Evolutionary conservation across 2,113 vertebrate genomes (phyloP).

Genomic region (Sebastes fasciatus): DNA sequence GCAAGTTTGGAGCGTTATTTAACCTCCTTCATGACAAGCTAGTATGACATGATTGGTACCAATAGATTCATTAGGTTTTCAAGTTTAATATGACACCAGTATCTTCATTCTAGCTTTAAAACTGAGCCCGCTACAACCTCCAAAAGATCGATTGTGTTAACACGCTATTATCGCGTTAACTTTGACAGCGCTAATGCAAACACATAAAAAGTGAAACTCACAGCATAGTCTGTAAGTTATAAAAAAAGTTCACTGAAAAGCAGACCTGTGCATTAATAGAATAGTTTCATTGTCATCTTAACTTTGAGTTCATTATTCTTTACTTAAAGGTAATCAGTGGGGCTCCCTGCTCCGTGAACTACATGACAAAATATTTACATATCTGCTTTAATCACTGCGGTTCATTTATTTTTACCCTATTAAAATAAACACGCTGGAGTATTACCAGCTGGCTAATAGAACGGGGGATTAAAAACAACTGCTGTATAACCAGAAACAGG

Average conservation of each 20-base stretch:
- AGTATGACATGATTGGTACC: too few relatives aligned
- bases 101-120: too few relatives aligned
- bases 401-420: slow-evolving; percentile 82
- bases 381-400: slow-evolving; percentile 82
- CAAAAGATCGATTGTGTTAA: too few relatives aligned
- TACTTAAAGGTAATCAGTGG: slow-evolving; percentile 82
- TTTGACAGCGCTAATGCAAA: too few relatives aligned
- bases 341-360: slow-evolving; percentile 56
- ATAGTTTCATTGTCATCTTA: slow-evolving; percentile 71
- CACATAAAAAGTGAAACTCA: slow-evolving; percentile 19
- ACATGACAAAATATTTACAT: slow-evolving; percentile 77
- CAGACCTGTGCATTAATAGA: slow-evolving; percentile 54
- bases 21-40: too few relatives aligned
- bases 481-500: slow-evolving; percentile 53
- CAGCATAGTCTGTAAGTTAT: not conserved
- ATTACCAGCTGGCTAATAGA: slow-evolving; percentile 80
- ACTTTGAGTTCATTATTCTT: slow-evolving; percentile 79
- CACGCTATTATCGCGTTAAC: too few relatives aligned
- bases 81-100: too few relatives aligned
- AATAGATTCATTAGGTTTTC: too few relatives aligned
- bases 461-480: slow-evolving; percentile 44
- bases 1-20: too few relatives aligned
- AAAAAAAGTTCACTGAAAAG: slow-evolving; percentile 1
- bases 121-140: too few relatives aligned
- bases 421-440: slow-evolving; percentile 79